Percentiles rank a stretch among this genome's conserved stretches.
phyloP scores from a whole-genome alignment of 2,113 vertebrate species.

The Chloropsis hardwickii region DNA sequence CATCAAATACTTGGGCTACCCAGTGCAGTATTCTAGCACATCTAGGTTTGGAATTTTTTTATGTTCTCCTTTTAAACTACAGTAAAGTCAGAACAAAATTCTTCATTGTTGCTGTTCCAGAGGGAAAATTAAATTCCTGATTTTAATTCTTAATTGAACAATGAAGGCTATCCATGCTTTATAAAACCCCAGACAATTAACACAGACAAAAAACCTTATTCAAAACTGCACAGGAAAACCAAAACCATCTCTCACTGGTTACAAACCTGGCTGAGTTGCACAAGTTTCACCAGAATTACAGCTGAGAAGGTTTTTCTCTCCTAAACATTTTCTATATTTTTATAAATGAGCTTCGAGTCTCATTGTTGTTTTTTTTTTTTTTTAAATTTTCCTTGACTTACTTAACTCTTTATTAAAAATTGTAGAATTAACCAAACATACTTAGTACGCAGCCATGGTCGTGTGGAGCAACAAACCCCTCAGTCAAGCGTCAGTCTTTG shows the following conservation, averaged over 20 bases:
- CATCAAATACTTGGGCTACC: neutral
- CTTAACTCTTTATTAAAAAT: fast-evolving
- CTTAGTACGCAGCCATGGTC: neutral
- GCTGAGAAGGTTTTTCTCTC: neutral
- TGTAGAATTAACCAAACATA: fast-evolving
- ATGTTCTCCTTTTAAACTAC: neutral
- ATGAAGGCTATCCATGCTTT: neutral
- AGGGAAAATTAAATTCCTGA: neutral
- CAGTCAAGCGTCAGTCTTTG: fast-evolving
- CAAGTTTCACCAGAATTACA: neutral
- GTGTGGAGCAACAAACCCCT: neutral
- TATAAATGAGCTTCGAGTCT: neutral
- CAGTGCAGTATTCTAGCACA: neutral
- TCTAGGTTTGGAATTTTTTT: neutral
- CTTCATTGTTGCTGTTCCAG: neutral
- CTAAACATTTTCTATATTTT: neutral
- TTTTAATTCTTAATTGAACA: neutral
- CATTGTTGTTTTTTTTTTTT: neutral
- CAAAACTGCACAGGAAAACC: neutral
- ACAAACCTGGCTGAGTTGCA: neutral
- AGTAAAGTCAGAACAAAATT: neutral
- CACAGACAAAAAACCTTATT: neutral
- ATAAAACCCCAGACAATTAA: neutral
- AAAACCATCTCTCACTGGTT: neutral
- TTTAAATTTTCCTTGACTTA: neutral